These are phyloP conservation scores for Myotis daubentonii DNA, from an alignment of 2,797 vertebrate genomes.

Conservation along the genomic window DNA sequence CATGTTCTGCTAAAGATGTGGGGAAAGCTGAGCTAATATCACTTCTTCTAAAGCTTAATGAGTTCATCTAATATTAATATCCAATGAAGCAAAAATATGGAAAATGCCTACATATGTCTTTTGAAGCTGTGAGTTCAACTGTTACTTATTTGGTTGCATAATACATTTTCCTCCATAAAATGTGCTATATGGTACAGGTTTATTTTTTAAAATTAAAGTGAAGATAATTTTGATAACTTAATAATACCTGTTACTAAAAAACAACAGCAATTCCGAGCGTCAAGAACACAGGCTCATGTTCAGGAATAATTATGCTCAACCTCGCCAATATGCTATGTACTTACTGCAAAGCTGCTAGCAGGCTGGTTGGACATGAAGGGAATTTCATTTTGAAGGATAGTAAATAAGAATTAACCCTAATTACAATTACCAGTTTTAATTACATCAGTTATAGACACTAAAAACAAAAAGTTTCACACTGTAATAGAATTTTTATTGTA, in stretches of 20 bases:
- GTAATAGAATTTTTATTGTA: slow-evolving; percentile 33
- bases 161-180: slow-evolving; percentile 1
- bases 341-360: not conserved
- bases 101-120: not conserved
- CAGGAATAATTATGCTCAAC: not conserved
- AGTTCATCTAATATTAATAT: not conserved
- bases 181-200: not conserved
- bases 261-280: not conserved
- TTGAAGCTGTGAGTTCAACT: slow-evolving; percentile 21
- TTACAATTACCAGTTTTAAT: slow-evolving; percentile 5
- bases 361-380: not conserved
- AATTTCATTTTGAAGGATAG: not conserved
- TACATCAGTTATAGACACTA: not conserved
- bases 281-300: not conserved
- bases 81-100: slow-evolving; percentile 34
- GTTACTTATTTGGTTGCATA: not conserved
- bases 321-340: not conserved
- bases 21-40: slow-evolving; percentile 18
- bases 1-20: slow-evolving; percentile 37
- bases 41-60: slow-evolving; percentile 7
- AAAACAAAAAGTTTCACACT: slow-evolving; percentile 21
- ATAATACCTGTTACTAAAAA: slow-evolving; percentile 21
- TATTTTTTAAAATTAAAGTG: slow-evolving; percentile 20
- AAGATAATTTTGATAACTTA: slow-evolving; percentile 47
- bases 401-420: slow-evolving; percentile 30